A percentile compares a stretch with the other conserved stretches of the same genome.
These are phyloP conservation scores for Brevipalpus yothersi DNA, from an alignment of 1,140 invertebrate species.

Conservation along the genomic window DNA sequence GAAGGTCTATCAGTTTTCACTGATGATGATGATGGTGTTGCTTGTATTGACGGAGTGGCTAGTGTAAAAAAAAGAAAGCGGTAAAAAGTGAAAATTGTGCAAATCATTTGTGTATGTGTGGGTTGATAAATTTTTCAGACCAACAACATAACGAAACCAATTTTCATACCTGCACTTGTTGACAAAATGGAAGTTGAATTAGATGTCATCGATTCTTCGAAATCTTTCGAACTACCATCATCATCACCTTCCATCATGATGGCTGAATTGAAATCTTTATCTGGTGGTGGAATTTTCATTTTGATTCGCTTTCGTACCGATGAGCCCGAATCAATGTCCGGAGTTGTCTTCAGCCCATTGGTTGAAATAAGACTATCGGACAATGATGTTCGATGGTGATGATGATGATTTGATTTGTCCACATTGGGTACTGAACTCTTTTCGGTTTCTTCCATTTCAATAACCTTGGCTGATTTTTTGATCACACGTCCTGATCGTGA, in stretches of 20 bases:
- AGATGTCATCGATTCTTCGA: background rate
- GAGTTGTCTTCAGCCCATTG: background rate
- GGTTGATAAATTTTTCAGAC: no score
- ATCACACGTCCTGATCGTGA: constrained; percentile 62
- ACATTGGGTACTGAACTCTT: background rate
- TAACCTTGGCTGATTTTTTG: constrained; percentile 74
- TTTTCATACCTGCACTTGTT: no score
- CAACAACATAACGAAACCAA: no score
- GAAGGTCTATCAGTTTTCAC: no score
- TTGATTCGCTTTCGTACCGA: background rate
- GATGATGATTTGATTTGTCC: background rate
- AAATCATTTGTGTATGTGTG: no score
- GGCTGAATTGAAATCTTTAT: background rate
- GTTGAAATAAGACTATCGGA: background rate
- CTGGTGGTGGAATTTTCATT: background rate
- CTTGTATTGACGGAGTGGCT: no score
- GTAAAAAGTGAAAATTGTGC: no score
- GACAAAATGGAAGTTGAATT: no score
- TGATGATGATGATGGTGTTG: no score
- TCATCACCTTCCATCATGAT: background rate
- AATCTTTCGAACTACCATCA: background rate
- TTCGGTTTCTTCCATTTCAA: constrained; percentile 54
- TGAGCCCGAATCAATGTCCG: background rate
- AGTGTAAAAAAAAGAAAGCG: no score
- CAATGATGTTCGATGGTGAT: background rate